phyloP scores from a whole-genome alignment of 2,113 vertebrate genomes.

The Pterophyllum scalare region DNA sequence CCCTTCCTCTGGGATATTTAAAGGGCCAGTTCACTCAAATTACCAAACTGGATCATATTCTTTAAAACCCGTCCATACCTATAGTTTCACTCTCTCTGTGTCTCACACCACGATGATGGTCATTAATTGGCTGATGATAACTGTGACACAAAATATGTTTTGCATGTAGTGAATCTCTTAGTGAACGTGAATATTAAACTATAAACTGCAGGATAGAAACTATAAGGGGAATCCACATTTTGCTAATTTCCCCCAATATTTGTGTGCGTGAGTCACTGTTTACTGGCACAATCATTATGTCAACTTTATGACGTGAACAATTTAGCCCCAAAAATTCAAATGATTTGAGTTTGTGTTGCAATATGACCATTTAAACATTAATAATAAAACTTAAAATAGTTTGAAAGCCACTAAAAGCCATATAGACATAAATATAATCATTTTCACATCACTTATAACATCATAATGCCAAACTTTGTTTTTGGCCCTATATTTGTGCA shows the following conservation, averaged over 20 bases:
- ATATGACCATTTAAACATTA: not conserved
- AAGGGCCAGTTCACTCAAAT: not conserved
- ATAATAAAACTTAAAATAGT: constrained; percentile 33
- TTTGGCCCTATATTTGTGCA: not conserved
- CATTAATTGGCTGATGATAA: not conserved
- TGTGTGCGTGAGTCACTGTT: not conserved
- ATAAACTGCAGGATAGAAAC: not conserved
- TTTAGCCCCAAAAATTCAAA: not conserved
- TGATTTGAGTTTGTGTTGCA: not conserved
- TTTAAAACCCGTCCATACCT: not conserved
- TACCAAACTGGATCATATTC: not conserved
- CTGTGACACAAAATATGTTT: too few relatives aligned
- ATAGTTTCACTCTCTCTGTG: not conserved
- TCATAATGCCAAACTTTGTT: constrained; percentile 12
- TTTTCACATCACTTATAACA: not conserved
- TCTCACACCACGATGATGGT: not conserved
- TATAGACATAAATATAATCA: constrained; percentile 1
- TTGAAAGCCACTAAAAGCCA: constrained; percentile 14
- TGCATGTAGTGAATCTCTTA: not conserved
- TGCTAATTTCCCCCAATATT: not conserved
- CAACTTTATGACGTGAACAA: not conserved
- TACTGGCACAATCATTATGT: not conserved
- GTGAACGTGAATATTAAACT: not conserved
- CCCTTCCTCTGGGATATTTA: not conserved
- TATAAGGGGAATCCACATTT: not conserved